Evolutionary conservation across 2,113 vertebrate species (phyloP).

Genomic region (Panurus biarmicus): DNA sequence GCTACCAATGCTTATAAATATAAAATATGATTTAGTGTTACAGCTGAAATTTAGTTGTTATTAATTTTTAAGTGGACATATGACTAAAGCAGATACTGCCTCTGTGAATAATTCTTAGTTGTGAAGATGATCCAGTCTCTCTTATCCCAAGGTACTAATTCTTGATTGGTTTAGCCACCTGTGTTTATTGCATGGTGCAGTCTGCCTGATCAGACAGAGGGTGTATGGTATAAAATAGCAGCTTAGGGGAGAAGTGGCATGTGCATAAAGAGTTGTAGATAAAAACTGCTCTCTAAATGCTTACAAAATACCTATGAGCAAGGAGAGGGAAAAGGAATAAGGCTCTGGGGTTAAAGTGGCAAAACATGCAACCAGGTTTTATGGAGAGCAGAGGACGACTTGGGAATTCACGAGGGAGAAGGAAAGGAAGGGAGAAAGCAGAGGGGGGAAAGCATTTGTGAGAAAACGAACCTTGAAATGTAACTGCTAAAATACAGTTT

Average conservation of each 20-base stretch:
- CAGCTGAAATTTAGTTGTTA: not conserved
- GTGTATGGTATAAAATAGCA: not conserved
- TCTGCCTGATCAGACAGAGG: not conserved
- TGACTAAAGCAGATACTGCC: rapidly evolving
- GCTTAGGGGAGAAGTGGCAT: not conserved
- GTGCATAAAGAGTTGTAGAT: conserved; percentile 25
- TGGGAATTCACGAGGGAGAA: not conserved
- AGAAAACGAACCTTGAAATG: conserved; percentile 38
- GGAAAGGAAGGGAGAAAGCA: not conserved
- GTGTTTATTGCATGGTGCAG: not conserved
- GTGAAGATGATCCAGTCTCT: not conserved
- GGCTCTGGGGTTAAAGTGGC: not conserved
- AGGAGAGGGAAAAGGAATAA: not conserved
- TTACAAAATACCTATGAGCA: conserved; percentile 8
- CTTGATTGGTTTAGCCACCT: not conserved
- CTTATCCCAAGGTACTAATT: not conserved
- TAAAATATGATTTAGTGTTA: not conserved
- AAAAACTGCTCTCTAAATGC: conserved; percentile 41
- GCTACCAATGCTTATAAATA: not conserved
- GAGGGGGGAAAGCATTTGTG: not conserved
- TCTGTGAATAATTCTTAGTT: not conserved
- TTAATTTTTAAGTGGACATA: not conserved
- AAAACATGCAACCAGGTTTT: not conserved
- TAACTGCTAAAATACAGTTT: conserved; percentile 42
- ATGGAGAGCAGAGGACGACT: not conserved